Percentiles rank a stretch among this genome's conserved stretches.
Evolutionary conservation across 1,140 invertebrate genomes (phyloP).

Genomic region (Trypoxylus dichotomus): DNA sequence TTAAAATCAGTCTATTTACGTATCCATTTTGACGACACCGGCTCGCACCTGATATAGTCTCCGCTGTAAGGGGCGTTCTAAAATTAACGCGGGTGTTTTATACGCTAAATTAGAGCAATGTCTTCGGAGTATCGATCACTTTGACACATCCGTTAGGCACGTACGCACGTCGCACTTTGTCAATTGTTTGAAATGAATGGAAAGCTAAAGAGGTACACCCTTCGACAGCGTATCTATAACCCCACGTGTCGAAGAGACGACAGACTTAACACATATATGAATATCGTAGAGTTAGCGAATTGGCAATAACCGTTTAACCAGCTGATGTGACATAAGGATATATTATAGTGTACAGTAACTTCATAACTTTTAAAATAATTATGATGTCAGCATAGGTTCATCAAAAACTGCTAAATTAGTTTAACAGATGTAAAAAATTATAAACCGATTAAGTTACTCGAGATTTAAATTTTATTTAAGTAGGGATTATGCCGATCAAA

Average conservation of each 20-base stretch:
- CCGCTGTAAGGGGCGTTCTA: background rate
- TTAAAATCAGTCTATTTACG: background rate
- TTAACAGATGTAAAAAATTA: no score
- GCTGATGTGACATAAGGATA: no score
- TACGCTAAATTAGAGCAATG: slow-evolving; percentile 1
- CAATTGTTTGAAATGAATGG: background rate
- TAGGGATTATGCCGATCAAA: no score
- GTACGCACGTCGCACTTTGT: background rate
- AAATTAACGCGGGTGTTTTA: background rate
- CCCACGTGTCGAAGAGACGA: background rate
- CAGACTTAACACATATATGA: no score
- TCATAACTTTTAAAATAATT: no score
- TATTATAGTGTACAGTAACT: no score
- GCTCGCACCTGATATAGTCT: background rate
- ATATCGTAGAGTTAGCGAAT: no score
- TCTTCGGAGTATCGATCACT: background rate
- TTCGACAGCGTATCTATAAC: background rate
- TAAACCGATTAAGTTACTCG: no score
- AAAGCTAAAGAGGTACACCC: background rate
- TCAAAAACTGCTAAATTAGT: no score
- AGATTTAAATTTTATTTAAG: no score
- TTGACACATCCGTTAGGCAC: background rate
- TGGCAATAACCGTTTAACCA: no score
- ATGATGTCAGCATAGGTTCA: no score
- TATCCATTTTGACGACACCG: background rate